Conservation (phyloP, 92 coral and sea anemone genomes). For the Metridium senile region DNA sequence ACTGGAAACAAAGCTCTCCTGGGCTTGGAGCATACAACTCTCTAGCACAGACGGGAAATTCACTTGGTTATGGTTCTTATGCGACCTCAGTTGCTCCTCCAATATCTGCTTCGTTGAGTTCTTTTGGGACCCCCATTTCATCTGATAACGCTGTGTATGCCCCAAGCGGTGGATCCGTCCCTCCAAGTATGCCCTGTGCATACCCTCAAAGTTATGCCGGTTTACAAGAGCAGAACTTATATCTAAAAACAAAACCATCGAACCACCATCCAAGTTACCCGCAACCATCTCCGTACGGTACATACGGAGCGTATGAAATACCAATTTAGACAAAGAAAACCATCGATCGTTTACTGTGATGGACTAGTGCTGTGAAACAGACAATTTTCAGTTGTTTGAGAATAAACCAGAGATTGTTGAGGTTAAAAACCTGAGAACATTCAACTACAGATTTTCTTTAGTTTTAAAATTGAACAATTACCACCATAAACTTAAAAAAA, state of each 20-base stretch:
- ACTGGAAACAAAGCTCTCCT: conserved; percentile 78
- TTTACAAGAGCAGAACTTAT: conserved; percentile 82
- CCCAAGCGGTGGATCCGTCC: conserved; percentile 64
- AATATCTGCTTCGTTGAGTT: conserved; percentile 76
- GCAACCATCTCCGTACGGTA: conserved; percentile 77
- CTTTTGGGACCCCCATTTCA: conserved; percentile 80
- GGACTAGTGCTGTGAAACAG: conserved; percentile 39
- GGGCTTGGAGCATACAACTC: conserved; percentile 64
- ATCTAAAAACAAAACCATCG: conserved; percentile 77
- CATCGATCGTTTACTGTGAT: neutral
- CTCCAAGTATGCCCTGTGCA: conserved; percentile 71
- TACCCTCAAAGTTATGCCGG: conserved; percentile 75
- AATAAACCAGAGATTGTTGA: neutral
- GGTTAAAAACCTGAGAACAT: conserved; percentile 30
- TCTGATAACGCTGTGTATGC: conserved; percentile 59
- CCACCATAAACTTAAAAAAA: neutral
- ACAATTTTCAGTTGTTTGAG: conserved; percentile 4
- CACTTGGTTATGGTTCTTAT: conserved; percentile 69
- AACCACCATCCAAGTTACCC: conserved; percentile 82
- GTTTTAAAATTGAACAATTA: conserved; percentile 17
- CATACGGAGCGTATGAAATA: conserved; percentile 85
- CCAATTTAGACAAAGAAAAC: conserved; percentile 56
- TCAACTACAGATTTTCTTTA: neutral
- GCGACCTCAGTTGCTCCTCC: conserved; percentile 75
- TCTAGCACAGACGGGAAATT: conserved; percentile 61